Evolutionary conservation across 2,797 vertebrate genomes (phyloP).

Genomic region (Phyllotis vaccarum): DNA sequence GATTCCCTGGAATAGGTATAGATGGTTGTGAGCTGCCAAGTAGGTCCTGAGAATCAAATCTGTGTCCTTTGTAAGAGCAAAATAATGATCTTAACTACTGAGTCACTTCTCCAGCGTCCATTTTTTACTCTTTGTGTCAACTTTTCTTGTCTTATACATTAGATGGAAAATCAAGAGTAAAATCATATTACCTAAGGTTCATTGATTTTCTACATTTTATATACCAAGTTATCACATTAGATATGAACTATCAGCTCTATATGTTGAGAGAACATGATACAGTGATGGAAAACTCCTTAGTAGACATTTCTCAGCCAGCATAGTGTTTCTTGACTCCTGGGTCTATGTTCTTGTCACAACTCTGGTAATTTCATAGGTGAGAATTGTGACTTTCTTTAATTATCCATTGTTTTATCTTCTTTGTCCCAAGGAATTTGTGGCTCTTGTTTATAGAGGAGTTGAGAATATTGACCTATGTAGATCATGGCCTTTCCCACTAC

Average conservation of each 20-base stretch:
- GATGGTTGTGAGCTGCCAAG: neutral
- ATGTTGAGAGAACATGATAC: neutral
- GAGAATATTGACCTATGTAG: neutral
- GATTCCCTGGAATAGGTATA: neutral
- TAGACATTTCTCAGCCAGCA: neutral
- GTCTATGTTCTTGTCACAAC: neutral
- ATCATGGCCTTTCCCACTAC: neutral
- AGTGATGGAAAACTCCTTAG: accelerated
- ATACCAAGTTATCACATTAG: neutral
- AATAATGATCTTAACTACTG: neutral
- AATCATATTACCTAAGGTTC: neutral
- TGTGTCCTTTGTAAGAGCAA: neutral
- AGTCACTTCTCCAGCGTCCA: neutral
- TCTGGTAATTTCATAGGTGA: neutral
- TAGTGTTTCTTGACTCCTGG: neutral
- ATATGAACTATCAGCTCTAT: neutral
- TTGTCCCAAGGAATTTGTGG: neutral
- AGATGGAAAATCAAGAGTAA: neutral
- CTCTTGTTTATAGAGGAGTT: neutral
- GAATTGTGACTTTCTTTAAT: neutral
- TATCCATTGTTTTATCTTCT: neutral
- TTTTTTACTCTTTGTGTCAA: neutral
- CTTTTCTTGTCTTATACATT: neutral
- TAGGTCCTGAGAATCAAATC: neutral
- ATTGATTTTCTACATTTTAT: neutral